A percentile compares a stretch with the other conserved stretches of the same genome.
Evolutionary conservation across 2,888 invertebrate species (phyloP).

Genomic region (Eudasyphora cyanicolor): DNA sequence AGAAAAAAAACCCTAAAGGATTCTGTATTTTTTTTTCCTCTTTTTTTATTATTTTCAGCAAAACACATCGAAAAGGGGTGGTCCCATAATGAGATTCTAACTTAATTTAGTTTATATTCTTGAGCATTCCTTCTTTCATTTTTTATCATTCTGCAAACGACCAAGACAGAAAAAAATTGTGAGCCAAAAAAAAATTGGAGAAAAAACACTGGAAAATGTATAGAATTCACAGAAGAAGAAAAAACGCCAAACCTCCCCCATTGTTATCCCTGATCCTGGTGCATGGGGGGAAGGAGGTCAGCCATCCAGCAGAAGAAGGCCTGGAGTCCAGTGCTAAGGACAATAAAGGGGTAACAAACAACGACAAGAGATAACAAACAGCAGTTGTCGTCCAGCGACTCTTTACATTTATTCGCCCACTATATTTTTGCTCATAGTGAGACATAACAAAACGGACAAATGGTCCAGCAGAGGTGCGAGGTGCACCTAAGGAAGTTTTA

Average conservation of each 20-base stretch:
- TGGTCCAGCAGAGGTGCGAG: not conserved
- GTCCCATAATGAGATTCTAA: slow-evolving; percentile 62
- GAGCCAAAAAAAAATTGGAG: slow-evolving; percentile 26
- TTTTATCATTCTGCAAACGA: slow-evolving; percentile 6
- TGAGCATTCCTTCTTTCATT: not conserved
- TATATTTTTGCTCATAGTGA: not conserved
- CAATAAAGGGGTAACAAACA: slow-evolving; percentile 5
- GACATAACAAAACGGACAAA: not conserved
- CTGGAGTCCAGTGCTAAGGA: not conserved
- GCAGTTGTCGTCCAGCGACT: not conserved
- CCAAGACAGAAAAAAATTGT: slow-evolving; percentile 2
- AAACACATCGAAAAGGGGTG: slow-evolving; percentile 30
- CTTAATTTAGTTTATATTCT: slow-evolving; percentile 55
- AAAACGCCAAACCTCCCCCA: slow-evolving; percentile 17
- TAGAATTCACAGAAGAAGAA: not conserved
- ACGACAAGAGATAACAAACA: slow-evolving; percentile 7
- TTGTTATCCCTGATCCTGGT: slow-evolving; percentile 23
- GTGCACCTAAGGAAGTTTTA: not conserved
- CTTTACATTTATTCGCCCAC: not conserved
- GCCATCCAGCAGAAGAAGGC: too few relatives aligned
- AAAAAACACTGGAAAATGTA: slow-evolving; percentile 3
- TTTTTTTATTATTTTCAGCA: not conserved
- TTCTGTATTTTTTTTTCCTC: not conserved
- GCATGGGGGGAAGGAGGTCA: not conserved
- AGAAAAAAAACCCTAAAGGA: slow-evolving; percentile 4